Percentiles rank a stretch among this genome's conserved stretches.
Evolutionary conservation across 2,797 vertebrate genomes (phyloP).

Genomic region (Gymnodraco acuticeps): DNA sequence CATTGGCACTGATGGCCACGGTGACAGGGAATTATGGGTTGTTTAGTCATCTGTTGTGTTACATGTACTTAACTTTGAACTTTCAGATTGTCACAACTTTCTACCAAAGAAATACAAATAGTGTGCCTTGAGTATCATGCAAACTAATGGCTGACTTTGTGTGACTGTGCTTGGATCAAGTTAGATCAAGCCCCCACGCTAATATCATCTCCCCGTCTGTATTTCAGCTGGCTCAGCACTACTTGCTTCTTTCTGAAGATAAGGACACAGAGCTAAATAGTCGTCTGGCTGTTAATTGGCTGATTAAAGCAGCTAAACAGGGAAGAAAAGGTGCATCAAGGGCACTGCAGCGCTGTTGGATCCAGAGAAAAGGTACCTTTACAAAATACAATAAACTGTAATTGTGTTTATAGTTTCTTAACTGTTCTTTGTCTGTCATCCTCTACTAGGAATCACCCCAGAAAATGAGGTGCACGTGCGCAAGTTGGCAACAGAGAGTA

Average conservation of each 20-base stretch:
- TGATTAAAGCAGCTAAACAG: slow-evolving; percentile 93
- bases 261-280: slow-evolving; percentile 90
- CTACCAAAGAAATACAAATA: neutral
- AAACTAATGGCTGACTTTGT: neutral
- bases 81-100: neutral
- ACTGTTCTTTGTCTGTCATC: slow-evolving; percentile 1
- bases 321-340: slow-evolving; percentile 90
- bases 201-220: slow-evolving; percentile 18
- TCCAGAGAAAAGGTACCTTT: slow-evolving; percentile 89
- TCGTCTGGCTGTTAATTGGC: slow-evolving; percentile 89
- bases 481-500: slow-evolving; percentile 90
- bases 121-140: neutral
- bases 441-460: slow-evolving; percentile 88
- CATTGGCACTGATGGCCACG: slow-evolving; percentile 1
- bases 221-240: slow-evolving; percentile 91
- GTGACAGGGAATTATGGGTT: slow-evolving; percentile 20
- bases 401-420: neutral
- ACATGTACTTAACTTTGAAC: neutral
- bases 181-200: neutral
- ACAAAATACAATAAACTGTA: neutral
- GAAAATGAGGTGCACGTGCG: slow-evolving; percentile 92
- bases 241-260: slow-evolving; percentile 88
- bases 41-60: slow-evolving; percentile 13
- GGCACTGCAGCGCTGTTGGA: slow-evolving; percentile 89
- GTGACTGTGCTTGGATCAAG: neutral